A percentile compares a stretch with the other conserved stretches of the same genome.
phyloP scores from a whole-genome alignment of 2,888 invertebrate species.

The Parasteatoda lunata region DNA sequence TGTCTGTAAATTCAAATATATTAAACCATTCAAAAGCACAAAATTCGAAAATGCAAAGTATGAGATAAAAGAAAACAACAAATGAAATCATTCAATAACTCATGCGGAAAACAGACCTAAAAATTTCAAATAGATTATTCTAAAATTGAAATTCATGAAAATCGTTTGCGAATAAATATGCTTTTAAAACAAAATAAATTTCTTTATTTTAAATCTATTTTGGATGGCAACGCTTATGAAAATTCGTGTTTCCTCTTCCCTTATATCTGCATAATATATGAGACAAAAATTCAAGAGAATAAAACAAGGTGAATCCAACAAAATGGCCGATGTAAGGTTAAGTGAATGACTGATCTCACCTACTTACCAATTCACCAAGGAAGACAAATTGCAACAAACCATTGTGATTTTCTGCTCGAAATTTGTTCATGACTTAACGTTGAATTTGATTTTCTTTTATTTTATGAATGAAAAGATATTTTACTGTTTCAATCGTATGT shows the following conservation, averaged over 20 bases:
- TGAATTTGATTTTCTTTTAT: neutral
- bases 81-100: too few relatives aligned
- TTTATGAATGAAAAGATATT: too few relatives aligned
- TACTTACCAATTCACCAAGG: slow-evolving; percentile 29
- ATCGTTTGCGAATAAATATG: neutral
- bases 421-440: neutral
- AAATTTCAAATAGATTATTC: neutral
- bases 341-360: neutral
- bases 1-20: too few relatives aligned
- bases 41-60: too few relatives aligned
- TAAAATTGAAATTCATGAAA: neutral
- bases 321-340: neutral
- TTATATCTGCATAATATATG: neutral
- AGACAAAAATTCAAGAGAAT: neutral
- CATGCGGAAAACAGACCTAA: neutral
- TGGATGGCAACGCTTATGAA: too few relatives aligned
- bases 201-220: too few relatives aligned
- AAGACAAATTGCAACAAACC: slow-evolving; percentile 11
- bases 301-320: neutral
- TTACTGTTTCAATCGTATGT: too few relatives aligned
- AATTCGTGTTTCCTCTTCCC: neutral
- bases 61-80: too few relatives aligned
- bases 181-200: neutral
- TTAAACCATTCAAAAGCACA: too few relatives aligned
- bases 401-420: slow-evolving; percentile 1